Base-by-base conservation (phyloP, 2,888 invertebrate genomes). In the Idaea aversata region DNA sequence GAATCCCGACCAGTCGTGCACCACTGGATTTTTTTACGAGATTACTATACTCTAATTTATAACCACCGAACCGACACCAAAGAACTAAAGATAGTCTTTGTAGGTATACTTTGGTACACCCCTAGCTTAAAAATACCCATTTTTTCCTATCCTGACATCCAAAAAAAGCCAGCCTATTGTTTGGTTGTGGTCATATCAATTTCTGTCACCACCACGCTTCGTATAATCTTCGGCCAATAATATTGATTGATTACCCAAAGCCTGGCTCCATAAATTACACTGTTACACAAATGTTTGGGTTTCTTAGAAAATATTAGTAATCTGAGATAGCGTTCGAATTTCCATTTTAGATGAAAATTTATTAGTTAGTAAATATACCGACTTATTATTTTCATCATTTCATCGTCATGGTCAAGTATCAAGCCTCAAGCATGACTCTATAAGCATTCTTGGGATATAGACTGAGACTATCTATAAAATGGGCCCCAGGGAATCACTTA, bases 191-290 rank as follows among this genome's bases (percentile, higher is more conserved):
- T 16, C 34, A 59, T 59, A 59, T 59, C 59, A 59, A 59, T 59
- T 59, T 59, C 59, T 59, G 59, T 59, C 59, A 59, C 59, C 59
- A 34, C 13, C 59, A 59, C 59, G 59, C 59, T 59, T 34, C 59
- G 34, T 25, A 59, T 59, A 59, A 59, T 34, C 71, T 68, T 66
- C 65, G 65, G 70, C 61, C 65, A 65, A 69, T 73, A 71, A 70
- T 70, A 71, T 70, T 71, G 73, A 73, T 71, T 66, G 71, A 73
- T 70, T 65, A 63, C 64, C 13, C 34, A 25, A 61, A 60, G 61
- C 61, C 61, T 16, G 59, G 25, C 65, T 59, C 67, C 66, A 59
- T 71, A 69, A 68, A 71, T 67, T 67, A 66, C 65, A 63, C 63
- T 64, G 66, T 64, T 67, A 64, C 65, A 25, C 25, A 25, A 65